A percentile compares a stretch with the other conserved stretches of the same genome.
phyloP scores from a whole-genome alignment of 2,113 vertebrate genomes.

The Charina bottae region DNA sequence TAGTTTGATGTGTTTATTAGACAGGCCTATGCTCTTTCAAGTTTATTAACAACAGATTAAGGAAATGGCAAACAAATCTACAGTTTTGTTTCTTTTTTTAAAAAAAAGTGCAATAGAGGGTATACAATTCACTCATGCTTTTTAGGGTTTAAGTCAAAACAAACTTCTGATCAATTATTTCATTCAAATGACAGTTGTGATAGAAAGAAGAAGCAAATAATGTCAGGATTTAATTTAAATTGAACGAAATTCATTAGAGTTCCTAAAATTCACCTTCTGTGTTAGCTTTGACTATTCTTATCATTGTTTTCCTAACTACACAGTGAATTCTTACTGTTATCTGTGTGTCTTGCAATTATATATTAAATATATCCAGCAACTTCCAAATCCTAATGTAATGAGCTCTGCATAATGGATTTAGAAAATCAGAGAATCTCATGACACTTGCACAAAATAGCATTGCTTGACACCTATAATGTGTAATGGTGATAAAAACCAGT shows the following conservation, averaged over 20 bases:
- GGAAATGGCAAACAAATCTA: conserved; percentile 74
- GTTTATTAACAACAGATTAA: conserved; percentile 82
- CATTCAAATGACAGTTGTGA: conserved; percentile 28
- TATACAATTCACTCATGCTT: conserved; percentile 50
- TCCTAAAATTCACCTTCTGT: neutral
- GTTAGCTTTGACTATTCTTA: neutral
- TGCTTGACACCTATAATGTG: neutral
- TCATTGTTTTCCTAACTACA: neutral
- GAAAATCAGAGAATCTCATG: neutral
- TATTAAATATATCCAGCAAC: neutral
- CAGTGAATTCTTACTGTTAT: neutral
- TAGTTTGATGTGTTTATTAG: conserved; percentile 82
- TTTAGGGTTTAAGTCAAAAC: conserved; percentile 53
- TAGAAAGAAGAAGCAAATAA: neutral
- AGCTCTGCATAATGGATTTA: neutral
- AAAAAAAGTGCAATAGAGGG: conserved; percentile 54
- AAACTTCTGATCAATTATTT: conserved; percentile 47
- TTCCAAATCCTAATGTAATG: neutral
- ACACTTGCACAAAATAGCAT: neutral
- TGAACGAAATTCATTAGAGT: neutral
- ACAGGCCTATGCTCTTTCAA: conserved; percentile 76
- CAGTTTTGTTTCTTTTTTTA: conserved; percentile 54
- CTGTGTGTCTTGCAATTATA: neutral
- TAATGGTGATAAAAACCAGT: neutral
- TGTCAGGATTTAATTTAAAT: conserved; percentile 16